Base-by-base conservation (phyloP, 2,113 vertebrate genomes). In the Polypterus senegalus region DNA sequence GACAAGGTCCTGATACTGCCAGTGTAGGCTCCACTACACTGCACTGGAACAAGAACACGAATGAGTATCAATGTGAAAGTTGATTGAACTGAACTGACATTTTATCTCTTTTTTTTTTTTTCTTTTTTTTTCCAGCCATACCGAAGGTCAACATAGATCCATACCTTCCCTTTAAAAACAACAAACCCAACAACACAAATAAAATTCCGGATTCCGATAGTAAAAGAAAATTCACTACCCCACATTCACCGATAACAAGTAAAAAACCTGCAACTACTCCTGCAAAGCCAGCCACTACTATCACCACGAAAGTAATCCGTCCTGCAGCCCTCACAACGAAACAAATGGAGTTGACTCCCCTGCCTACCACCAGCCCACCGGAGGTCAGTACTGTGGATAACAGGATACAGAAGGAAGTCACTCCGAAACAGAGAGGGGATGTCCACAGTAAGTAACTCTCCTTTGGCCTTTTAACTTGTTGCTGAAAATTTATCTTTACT, bases 351-450 rank as follows among this genome's bases (percentile, higher is more conserved):
- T 2, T 27, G 27, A 27, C 46, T 44, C 65, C 47, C 48, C 65
- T 66, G 69, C 83, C 70, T 0, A 1, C 61, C 4, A 80, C 83
- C 0, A 77, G 49, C 1, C 69, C 74, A 0, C 73, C 59, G 0
- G 70, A 46, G 65, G 55, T 76, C 47, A 83, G 80, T 1, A 77
- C 85, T 0, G 78, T 86, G 54, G 93, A 97, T 79, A 96, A 95
- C 83, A 88, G 77, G 71, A 92, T 97, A 69, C 87, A 88, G 63
- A 81, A 81, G 61, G 89, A 93, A 46, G 84, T 81, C 63, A 81
- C 90, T 5, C 88, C 87, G 77, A 97, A 94, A 71, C 92, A 92
- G 59, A 83, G 96, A 78, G 96, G 96, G 45, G 96, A 98, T 27
- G 96, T 97, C 9, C 94, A 96, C 78, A 98, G 96, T 98, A 83